These are phyloP conservation scores for Pecten maximus DNA, from an alignment of 2,888 invertebrate genomes.

Conservation along the genomic window DNA sequence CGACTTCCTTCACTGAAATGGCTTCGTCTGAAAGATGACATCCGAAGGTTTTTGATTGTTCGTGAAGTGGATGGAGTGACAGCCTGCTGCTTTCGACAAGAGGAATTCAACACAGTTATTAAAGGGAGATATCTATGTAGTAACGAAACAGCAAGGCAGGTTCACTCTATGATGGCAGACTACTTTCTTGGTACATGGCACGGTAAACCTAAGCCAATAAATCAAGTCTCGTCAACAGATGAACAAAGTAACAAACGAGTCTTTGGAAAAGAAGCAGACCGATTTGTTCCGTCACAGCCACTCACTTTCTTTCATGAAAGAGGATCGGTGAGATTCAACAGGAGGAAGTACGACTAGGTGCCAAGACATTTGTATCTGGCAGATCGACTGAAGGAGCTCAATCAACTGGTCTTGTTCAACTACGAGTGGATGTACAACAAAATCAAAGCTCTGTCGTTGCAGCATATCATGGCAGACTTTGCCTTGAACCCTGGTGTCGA, in stretches of 20 bases:
- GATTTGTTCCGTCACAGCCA: conserved; percentile 74
- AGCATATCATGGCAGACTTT: conserved; percentile 79
- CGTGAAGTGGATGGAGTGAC: conserved; percentile 75
- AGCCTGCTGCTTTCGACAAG: conserved; percentile 74
- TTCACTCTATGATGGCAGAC: conserved; percentile 79
- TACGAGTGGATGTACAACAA: conserved; percentile 82
- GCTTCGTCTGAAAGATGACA: conserved; percentile 75
- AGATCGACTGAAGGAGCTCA: conserved; percentile 79
- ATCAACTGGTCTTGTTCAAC: conserved; percentile 78
- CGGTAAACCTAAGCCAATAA: conserved; percentile 66
- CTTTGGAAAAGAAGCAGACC: conserved; percentile 64
- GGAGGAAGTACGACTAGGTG: conserved; percentile 80
- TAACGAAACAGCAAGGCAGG: conserved; percentile 57
- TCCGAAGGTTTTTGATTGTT: conserved; percentile 71
- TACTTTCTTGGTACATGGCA: conserved; percentile 80
- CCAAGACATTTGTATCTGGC: conserved; percentile 79
- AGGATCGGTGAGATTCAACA: conserved; percentile 74
- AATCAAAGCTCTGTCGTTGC: conserved; percentile 78
- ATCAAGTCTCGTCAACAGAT: conserved; percentile 28
- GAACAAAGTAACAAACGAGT: conserved; percentile 16
- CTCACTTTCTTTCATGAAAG: conserved; percentile 67
- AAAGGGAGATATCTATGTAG: conserved; percentile 71
- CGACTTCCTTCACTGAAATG: conserved; percentile 75
- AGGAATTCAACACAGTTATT: conserved; percentile 67
- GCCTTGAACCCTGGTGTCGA: conserved; percentile 77